Evolutionary conservation across 2,888 invertebrate genomes (phyloP).

Genomic region (Congeria kusceri): DNA sequence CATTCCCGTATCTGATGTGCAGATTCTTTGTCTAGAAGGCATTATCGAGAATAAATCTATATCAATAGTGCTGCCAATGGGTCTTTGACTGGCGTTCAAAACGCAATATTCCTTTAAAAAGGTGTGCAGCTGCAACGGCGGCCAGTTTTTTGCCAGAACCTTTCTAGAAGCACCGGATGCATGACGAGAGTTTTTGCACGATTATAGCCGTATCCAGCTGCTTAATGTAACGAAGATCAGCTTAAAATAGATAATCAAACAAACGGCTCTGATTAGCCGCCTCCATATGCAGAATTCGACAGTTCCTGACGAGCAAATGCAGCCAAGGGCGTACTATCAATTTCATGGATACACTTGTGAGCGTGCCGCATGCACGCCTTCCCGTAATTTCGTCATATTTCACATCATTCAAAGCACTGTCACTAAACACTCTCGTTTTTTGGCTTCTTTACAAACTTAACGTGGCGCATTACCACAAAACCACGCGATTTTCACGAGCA

Average conservation of each 20-base stretch:
- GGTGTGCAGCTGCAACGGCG: slow-evolving; percentile 56
- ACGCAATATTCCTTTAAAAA: slow-evolving; percentile 52
- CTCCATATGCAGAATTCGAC: slow-evolving; percentile 9
- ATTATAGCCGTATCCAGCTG: slow-evolving; percentile 39
- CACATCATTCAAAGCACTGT: slow-evolving; percentile 45
- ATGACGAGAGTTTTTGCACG: not conserved
- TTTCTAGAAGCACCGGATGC: not conserved
- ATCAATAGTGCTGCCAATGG: slow-evolving; percentile 51
- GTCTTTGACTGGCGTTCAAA: slow-evolving; percentile 46
- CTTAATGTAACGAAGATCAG: slow-evolving; percentile 53
- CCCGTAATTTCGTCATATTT: slow-evolving; percentile 31
- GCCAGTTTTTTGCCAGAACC: not conserved
- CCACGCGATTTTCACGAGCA: slow-evolving; percentile 3
- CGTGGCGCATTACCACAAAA: slow-evolving; percentile 7
- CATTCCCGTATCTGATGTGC: slow-evolving; percentile 58
- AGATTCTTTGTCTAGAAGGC: slow-evolving; percentile 61
- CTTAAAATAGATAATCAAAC: slow-evolving; percentile 72
- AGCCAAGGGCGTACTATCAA: slow-evolving; percentile 43
- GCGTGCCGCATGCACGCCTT: slow-evolving; percentile 42
- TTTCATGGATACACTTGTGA: slow-evolving; percentile 39
- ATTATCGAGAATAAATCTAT: slow-evolving; percentile 63
- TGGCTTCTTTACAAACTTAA: too few relatives aligned
- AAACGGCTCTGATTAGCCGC: slow-evolving; percentile 53
- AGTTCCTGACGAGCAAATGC: slow-evolving; percentile 24
- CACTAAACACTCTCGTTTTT: too few relatives aligned